phyloP scores from a whole-genome alignment of 2,113 vertebrate genomes.

The Ictidomys tridecemlineatus region DNA sequence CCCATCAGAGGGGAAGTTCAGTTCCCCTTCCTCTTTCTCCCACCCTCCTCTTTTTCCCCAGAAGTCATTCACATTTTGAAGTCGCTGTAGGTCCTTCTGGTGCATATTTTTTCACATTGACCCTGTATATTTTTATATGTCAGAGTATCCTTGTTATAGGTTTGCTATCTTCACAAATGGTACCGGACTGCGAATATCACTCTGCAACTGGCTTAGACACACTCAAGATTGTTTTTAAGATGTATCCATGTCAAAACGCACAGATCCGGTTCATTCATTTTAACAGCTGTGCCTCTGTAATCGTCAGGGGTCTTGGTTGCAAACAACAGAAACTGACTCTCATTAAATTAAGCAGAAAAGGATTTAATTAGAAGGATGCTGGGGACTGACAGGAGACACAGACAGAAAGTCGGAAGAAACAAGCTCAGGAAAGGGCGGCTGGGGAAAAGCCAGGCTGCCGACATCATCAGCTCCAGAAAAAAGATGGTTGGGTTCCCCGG shows the following conservation, averaged over 20 bases:
- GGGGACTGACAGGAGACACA: background rate
- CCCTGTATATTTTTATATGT: background rate
- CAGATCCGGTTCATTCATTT: background rate
- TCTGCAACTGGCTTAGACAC: background rate
- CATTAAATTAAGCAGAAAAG: conserved; percentile 49
- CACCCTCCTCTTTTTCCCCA: background rate
- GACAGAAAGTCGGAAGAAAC: background rate
- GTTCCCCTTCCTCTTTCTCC: background rate
- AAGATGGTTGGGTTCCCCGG: background rate
- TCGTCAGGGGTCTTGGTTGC: conserved; percentile 37
- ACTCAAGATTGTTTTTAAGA: background rate
- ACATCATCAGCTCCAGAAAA: background rate
- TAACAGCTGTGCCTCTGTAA: background rate
- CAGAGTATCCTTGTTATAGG: background rate
- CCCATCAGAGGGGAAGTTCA: background rate
- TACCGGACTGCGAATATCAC: accelerated
- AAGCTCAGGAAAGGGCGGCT: background rate
- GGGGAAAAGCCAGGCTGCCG: background rate
- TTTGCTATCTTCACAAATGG: background rate
- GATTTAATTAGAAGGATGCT: conserved; percentile 47
- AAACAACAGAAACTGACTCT: conserved; percentile 51
- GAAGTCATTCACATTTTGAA: background rate
- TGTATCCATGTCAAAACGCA: background rate
- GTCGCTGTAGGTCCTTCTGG: background rate
- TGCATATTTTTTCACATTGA: background rate